Percentiles rank a stretch among this genome's conserved stretches.
phyloP scores from a whole-genome alignment of 2,888 invertebrate genomes.

The Candidula unifasciata region DNA sequence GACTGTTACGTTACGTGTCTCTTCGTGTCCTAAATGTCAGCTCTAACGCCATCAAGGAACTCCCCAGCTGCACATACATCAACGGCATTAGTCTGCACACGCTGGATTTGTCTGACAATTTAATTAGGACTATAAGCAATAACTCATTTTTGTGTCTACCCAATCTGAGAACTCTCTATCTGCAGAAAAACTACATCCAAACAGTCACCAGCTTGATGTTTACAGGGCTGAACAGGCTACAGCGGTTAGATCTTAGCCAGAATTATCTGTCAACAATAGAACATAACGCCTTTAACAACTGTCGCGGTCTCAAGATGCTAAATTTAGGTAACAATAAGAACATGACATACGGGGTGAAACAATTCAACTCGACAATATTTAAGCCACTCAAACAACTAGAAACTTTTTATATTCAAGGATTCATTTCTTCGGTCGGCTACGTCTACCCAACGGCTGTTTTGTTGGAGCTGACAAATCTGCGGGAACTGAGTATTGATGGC shows the following conservation, averaged over 20 bases:
- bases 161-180: neutral
- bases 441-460: neutral
- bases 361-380: neutral
- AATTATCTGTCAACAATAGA: neutral
- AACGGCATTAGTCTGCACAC: neutral
- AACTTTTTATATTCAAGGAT: constrained; percentile 17
- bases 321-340: constrained; percentile 1
- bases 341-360: neutral
- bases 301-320: neutral
- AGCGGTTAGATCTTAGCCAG: neutral
- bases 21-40: neutral
- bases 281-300: neutral
- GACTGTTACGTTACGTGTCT: neutral
- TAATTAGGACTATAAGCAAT: neutral
- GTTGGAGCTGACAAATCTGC: constrained; percentile 9
- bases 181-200: constrained; percentile 1
- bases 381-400: constrained; percentile 22
- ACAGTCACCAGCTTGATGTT: neutral
- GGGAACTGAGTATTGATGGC: constrained; percentile 17
- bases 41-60: neutral
- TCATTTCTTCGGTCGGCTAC: neutral
- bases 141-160: neutral
- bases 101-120: constrained; percentile 1
- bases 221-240: neutral
- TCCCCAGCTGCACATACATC: constrained; percentile 10